Evolutionary conservation across 1,140 invertebrate species (phyloP).

Genomic region (Drosophila tristis): DNA sequence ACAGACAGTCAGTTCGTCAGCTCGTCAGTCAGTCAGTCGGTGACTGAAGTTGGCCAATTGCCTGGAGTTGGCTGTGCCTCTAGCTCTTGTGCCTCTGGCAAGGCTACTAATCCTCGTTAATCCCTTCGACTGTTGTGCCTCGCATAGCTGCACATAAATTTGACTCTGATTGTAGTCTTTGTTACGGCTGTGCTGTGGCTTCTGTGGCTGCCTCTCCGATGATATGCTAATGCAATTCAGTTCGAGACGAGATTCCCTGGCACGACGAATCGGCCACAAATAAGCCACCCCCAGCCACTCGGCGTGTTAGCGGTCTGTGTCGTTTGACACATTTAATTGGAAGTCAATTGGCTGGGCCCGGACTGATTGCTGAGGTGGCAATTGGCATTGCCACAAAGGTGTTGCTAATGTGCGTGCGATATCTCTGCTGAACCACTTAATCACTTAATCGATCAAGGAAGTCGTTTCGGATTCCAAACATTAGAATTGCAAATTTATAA

Average conservation of each 20-base stretch:
- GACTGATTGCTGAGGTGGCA: slow-evolving; percentile 52
- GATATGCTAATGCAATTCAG: slow-evolving; percentile 78
- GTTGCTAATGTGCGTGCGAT: slow-evolving; percentile 21
- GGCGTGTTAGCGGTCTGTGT: slow-evolving; percentile 35
- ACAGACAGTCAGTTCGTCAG: slow-evolving; percentile 1
- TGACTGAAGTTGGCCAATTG: slow-evolving; percentile 45
- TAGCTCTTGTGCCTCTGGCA: slow-evolving; percentile 3
- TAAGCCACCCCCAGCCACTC: neutral
- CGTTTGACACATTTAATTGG: slow-evolving; percentile 76
- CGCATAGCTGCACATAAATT: slow-evolving; percentile 63
- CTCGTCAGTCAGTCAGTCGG: slow-evolving; percentile 13
- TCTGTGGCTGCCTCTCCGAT: slow-evolving; percentile 25
- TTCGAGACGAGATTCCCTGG: slow-evolving; percentile 17
- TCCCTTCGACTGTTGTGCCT: slow-evolving; percentile 50
- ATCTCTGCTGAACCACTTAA: slow-evolving; percentile 36
- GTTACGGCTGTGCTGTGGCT: slow-evolving; percentile 19
- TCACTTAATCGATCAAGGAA: slow-evolving; percentile 48
- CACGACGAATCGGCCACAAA: neutral
- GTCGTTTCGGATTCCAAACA: slow-evolving; percentile 10
- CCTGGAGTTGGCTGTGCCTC: slow-evolving; percentile 20
- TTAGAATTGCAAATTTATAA: slow-evolving; percentile 26
- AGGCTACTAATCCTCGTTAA: slow-evolving; percentile 74
- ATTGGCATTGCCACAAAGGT: slow-evolving; percentile 42
- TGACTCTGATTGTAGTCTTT: slow-evolving; percentile 45
- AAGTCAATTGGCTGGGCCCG: slow-evolving; percentile 64